Base-by-base conservation (phyloP, 2,113 vertebrate species). In the Cricetomys ansorgei region DNA sequence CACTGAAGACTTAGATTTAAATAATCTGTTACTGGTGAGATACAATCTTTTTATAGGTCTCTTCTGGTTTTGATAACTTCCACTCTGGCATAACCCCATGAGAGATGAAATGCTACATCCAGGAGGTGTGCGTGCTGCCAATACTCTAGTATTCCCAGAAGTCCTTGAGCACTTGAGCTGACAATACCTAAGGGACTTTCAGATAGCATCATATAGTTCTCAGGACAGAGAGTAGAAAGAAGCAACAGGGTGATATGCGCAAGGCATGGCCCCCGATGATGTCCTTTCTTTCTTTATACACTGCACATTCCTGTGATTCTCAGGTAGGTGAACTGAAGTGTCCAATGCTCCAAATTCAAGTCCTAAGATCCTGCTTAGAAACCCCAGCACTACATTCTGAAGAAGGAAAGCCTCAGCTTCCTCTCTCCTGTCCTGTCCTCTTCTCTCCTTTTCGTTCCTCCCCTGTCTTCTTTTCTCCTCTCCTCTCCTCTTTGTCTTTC, bases 101-200 rank as follows among this genome's bases (percentile, higher is more conserved):
- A 55, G 43, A 7, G 9, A 77, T 27, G 37, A 88, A 89, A 31
- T 57, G 19, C 0, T 53, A 37, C 80, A 3, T 64, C 12, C 55
- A n/a, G 55, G 50, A 70, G 43, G 2, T 5, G 1, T 57, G 29
- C 45, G 3, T 8, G 48, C 37, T 37, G 17, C 1, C 34, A 64
- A 21, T 37, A 3, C 15, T 62, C 12, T 12, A n/a, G 7, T 93
- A 95, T 86, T 96, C 86, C 57, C 92, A 86, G 65, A 1, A 64
- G 96, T 15, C 57, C 3, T 1, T 45, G 31, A 84, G n/a, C n/a
- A 75, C 34, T 48, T 96, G 65, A 84, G 62, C 12, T 86, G 45
- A 45, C 25, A 16, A 57, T 75, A 5, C 86, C 85, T 69, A 43
- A 81, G 81, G 65, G 75, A 67, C 59, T 95, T 88, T 43, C 62